phyloP scores from a whole-genome alignment of 2,888 invertebrate species.

The Apodemia mormo region DNA sequence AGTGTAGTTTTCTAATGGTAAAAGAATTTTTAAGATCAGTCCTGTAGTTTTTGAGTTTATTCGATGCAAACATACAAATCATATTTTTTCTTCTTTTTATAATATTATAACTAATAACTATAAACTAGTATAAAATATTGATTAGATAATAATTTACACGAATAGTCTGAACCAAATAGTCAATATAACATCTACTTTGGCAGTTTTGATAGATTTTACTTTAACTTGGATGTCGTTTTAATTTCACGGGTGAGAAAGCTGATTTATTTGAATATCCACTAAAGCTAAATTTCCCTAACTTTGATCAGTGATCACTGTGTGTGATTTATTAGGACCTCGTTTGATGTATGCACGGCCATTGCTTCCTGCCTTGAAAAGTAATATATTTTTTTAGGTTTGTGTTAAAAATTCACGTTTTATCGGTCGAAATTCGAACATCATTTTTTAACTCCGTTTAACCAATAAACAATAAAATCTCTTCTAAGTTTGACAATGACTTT shows the following conservation, averaged over 20 bases:
- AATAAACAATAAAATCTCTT: too few relatives aligned
- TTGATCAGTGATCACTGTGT: slow-evolving; percentile 60
- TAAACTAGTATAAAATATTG: too few relatives aligned
- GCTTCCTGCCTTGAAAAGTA: slow-evolving; percentile 21
- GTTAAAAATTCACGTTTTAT: slow-evolving; percentile 20
- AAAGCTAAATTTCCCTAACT: slow-evolving; percentile 63
- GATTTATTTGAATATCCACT: slow-evolving; percentile 61
- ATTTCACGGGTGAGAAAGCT: slow-evolving; percentile 58
- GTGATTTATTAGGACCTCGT: slow-evolving; percentile 54
- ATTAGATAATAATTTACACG: too few relatives aligned
- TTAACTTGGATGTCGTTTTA: slow-evolving; percentile 55
- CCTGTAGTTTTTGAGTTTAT: too few relatives aligned
- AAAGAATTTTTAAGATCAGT: too few relatives aligned
- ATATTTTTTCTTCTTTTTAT: too few relatives aligned
- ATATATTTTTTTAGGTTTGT: slow-evolving; percentile 29
- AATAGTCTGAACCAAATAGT: background rate
- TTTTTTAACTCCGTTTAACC: too few relatives aligned
- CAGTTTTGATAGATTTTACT: slow-evolving; percentile 48
- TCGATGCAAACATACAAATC: too few relatives aligned
- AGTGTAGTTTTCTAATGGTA: too few relatives aligned
- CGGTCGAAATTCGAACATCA: too few relatives aligned
- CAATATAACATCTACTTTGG: slow-evolving; percentile 24
- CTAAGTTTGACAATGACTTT: too few relatives aligned
- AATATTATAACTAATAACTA: too few relatives aligned
- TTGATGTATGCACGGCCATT: slow-evolving; percentile 51